These are phyloP conservation scores for Mechanitis mazaeus DNA, from an alignment of 2,888 invertebrate genomes.

Conservation along the genomic window DNA sequence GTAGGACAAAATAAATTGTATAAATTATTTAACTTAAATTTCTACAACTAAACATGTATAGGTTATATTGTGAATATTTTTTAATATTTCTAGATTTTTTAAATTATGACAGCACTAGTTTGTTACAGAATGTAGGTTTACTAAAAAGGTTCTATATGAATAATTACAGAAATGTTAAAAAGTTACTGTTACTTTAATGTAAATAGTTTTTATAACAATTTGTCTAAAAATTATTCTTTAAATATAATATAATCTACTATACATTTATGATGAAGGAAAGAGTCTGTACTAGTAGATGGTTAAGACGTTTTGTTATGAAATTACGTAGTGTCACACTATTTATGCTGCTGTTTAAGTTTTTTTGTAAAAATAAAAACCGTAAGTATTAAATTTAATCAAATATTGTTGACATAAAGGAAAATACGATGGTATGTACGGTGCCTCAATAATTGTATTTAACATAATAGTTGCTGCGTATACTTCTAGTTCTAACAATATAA, in stretches of 20 bases:
- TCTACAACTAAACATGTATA: neutral
- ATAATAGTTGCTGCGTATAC: too few species aligned
- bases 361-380: constrained; percentile 3
- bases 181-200: neutral
- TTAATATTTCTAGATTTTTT: too few species aligned
- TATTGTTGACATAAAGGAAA: too few species aligned
- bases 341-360: neutral
- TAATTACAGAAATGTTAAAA: too few species aligned
- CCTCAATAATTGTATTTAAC: too few species aligned
- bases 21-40: neutral
- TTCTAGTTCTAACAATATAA: too few species aligned
- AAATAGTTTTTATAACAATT: constrained; percentile 1
- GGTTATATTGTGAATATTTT: too few species aligned
- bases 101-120: too few species aligned
- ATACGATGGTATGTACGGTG: too few species aligned
- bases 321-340: constrained; percentile 2
- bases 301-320: neutral
- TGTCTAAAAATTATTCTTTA: neutral
- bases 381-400: neutral
- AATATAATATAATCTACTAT: neutral
- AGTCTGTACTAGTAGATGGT: neutral
- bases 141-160: too few species aligned
- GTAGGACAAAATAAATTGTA: constrained; percentile 13
- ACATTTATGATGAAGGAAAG: neutral
- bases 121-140: too few species aligned